These are phyloP conservation scores for Callyntrura sp. DNA, from an alignment of 2,888 invertebrate genomes.

Conservation along the genomic window DNA sequence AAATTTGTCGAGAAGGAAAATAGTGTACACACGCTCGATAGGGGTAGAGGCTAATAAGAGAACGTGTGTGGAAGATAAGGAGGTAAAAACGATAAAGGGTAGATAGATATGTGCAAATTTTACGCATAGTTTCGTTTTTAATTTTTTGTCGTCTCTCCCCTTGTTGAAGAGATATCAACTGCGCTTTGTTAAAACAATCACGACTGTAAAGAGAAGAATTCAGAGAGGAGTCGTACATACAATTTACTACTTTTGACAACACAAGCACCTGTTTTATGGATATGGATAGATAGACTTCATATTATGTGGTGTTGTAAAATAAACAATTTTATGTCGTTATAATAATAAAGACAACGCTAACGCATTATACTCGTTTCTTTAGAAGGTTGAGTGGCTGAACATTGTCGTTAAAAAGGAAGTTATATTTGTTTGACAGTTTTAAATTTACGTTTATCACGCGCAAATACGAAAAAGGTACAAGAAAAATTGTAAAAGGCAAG, in stretches of 20 bases:
- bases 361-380: too few species aligned
- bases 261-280: background rate
- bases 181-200: too few species aligned
- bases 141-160: too few species aligned
- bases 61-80: too few species aligned
- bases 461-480: background rate
- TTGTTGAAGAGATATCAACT: too few species aligned
- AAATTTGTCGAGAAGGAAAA: background rate
- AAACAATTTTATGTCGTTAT: too few species aligned
- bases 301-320: background rate
- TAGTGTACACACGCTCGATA: background rate
- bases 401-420: constrained; percentile 19
- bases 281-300: background rate
- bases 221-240: background rate
- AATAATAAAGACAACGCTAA: background rate
- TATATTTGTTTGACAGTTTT: constrained; percentile 21
- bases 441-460: constrained; percentile 18
- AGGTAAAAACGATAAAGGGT: too few species aligned
- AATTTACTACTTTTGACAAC: background rate
- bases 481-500: background rate
- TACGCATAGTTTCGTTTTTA: too few species aligned
- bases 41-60: constrained; percentile 9
- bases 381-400: constrained; percentile 4
- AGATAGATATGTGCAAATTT: too few species aligned
- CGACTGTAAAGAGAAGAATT: constrained; percentile 6